Evolutionary conservation across 2,797 vertebrate genomes (phyloP).

Genomic region (Chelon auratus): DNA sequence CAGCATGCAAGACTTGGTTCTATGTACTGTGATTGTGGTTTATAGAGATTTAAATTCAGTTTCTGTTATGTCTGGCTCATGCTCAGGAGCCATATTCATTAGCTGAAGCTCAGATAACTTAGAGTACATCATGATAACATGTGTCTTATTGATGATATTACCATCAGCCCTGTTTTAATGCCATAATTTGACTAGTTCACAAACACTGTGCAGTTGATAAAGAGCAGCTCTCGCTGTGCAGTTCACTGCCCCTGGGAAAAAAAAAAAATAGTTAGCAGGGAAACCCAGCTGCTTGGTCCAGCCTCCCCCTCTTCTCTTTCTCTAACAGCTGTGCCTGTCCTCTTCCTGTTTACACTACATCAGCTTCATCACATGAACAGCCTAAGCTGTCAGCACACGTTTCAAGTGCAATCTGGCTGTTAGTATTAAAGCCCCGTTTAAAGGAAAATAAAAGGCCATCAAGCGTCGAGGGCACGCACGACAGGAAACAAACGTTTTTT

Average conservation of each 20-base stretch:
- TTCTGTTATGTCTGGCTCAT: no score
- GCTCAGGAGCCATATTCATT: no score
- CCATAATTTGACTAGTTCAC: no score
- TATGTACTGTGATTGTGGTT: no score
- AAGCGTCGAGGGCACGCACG: accelerated
- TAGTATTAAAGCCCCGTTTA: not conserved
- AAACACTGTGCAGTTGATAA: not conserved
- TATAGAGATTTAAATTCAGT: no score
- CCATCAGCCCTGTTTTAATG: no score
- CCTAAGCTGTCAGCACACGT: constrained; percentile 4
- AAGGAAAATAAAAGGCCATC: not conserved
- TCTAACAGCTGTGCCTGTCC: constrained; percentile 54
- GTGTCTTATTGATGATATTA: no score
- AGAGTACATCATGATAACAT: no score
- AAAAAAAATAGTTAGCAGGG: not conserved
- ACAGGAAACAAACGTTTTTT: not conserved
- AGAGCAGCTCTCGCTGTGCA: not conserved
- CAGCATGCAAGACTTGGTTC: no score
- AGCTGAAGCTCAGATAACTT: no score
- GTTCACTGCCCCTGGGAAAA: constrained; percentile 1
- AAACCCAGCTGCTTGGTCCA: constrained; percentile 39
- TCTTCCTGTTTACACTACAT: constrained; percentile 67
- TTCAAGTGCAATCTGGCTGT: constrained; percentile 10
- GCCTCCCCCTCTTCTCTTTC: not conserved
- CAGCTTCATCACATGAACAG: constrained; percentile 30